These are phyloP conservation scores for Phaethornis superciliosus DNA, from an alignment of 2,113 vertebrate species.

Conservation along the genomic window DNA sequence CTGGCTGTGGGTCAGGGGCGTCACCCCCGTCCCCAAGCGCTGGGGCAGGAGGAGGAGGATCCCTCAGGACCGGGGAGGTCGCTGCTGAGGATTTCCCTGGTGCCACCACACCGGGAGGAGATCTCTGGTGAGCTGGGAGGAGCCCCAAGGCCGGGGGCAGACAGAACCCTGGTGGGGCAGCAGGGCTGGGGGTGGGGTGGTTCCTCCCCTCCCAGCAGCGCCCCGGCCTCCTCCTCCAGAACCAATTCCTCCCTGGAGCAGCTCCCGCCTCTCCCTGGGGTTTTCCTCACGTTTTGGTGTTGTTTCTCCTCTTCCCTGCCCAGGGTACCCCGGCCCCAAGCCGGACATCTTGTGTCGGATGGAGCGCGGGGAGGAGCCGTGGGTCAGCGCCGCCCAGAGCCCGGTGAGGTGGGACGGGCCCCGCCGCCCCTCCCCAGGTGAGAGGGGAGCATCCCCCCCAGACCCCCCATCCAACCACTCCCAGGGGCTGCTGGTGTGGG, in stretches of 20 bases:
- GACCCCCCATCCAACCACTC: too few relatives aligned
- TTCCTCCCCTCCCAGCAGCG: neutral
- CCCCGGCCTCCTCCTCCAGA: neutral
- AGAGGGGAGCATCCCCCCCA: neutral
- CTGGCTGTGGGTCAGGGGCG: too few relatives aligned
- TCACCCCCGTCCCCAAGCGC: too few relatives aligned
- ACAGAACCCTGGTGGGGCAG: accelerated
- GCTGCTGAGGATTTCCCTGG: neutral
- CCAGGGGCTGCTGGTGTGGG: neutral
- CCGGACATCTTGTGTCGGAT: conserved; percentile 13
- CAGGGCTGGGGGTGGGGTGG: accelerated
- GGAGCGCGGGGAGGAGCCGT: conserved; percentile 13
- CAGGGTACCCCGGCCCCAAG: conserved; percentile 50
- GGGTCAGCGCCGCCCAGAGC: neutral
- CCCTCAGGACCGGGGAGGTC: too few relatives aligned
- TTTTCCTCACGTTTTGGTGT: accelerated
- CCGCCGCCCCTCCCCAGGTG: neutral
- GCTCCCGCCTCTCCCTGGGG: accelerated
- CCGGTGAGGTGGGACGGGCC: neutral
- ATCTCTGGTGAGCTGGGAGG: neutral
- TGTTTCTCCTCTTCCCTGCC: neutral
- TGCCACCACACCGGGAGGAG: too few relatives aligned
- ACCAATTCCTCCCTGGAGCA: neutral
- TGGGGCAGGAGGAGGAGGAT: too few relatives aligned
- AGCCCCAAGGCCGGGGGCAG: accelerated